Evolutionary conservation across 2,797 vertebrate genomes (phyloP).

Genomic region (Chrosomus eos): DNA sequence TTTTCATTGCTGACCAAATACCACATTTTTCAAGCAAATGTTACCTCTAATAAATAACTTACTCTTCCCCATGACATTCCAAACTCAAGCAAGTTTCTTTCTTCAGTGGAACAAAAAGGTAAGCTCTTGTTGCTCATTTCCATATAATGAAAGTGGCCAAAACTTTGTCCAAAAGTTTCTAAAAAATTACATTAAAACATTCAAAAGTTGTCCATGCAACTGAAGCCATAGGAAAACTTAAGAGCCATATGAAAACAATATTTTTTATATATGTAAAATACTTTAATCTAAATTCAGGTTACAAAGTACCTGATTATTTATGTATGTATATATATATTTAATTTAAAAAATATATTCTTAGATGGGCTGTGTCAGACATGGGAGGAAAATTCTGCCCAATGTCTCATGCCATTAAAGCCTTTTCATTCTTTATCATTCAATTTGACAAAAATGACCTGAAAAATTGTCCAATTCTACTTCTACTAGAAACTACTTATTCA

Average conservation of each 20-base stretch:
- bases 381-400: not conserved
- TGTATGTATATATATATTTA: not conserved
- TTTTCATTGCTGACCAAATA: not conserved
- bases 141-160: not conserved
- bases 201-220: too few relatives aligned
- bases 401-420: not conserved
- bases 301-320: not conserved
- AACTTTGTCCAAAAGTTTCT: not conserved
- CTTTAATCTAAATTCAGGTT: too few relatives aligned
- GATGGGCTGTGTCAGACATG: not conserved
- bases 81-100: not conserved
- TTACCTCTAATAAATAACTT: constrained; percentile 7
- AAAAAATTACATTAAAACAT: not conserved
- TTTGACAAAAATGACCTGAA: not conserved
- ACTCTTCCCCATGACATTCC: not conserved
- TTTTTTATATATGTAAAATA: too few relatives aligned
- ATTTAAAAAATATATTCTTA: not conserved
- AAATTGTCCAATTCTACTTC: not conserved
- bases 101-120: not conserved
- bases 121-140: not conserved
- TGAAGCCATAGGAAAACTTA: too few relatives aligned
- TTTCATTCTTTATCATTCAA: not conserved
- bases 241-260: not conserved
- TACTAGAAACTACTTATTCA: not conserved
- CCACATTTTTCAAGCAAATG: not conserved